These are phyloP conservation scores for Narcine bancroftii DNA, from an alignment of 2,113 vertebrate genomes.

Conservation along the genomic window DNA sequence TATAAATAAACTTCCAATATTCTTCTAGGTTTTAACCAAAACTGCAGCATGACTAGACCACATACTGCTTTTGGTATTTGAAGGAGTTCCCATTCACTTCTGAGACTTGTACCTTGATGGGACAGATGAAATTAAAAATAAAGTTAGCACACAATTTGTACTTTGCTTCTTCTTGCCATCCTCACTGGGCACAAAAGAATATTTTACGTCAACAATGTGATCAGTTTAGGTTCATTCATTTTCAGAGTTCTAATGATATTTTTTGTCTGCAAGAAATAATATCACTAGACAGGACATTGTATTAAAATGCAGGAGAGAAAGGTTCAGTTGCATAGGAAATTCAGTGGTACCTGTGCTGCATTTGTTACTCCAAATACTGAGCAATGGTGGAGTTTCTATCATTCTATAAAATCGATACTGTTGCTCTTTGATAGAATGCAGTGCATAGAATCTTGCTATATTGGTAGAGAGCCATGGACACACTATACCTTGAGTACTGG, in stretches of 20 bases:
- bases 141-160: neutral
- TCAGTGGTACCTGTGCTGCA: neutral
- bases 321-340: neutral
- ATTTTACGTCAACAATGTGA: neutral
- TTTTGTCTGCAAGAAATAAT: neutral
- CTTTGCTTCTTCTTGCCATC: neutral
- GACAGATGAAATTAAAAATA: neutral
- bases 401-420: neutral
- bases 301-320: neutral
- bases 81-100: neutral
- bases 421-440: neutral
- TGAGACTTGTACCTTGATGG: neutral
- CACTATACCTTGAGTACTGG: no score
- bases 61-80: neutral
- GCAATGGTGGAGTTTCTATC: neutral
- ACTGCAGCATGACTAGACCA: neutral
- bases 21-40: neutral
- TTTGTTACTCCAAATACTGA: neutral
- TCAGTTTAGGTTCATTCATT: neutral
- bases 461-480: no score
- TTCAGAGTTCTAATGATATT: neutral
- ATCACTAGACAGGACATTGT: neutral
- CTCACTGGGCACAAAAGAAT: neutral
- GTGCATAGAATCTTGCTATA: no score
- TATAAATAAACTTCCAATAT: neutral